Base-by-base conservation (phyloP, 2,888 invertebrate genomes). In the Xestia rhomboidea region DNA sequence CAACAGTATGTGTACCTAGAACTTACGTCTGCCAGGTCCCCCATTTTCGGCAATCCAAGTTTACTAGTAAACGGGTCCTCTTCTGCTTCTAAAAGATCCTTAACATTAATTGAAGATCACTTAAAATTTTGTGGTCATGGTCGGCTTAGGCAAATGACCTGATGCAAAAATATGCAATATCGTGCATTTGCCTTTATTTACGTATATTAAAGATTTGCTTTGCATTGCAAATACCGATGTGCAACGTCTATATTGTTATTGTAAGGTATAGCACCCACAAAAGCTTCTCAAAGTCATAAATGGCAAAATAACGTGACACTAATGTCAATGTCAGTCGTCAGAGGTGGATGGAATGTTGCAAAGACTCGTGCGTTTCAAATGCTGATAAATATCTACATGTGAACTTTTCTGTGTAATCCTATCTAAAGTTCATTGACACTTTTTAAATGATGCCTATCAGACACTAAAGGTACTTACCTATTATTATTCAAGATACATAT, bases 161-260 rank as follows among this genome's bases (percentile, higher is more conserved):
- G 60, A 15, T 51, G 38, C n/a, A 8, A 54, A 38, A 54, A 72
- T 72, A 71, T 68, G 15, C 77, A 69, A 41, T 44, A 13, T 30
- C 8, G 64, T 66, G 62, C 84, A 64, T 57, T 27, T 68, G 5
- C 54, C 44, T 69, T 38, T 30, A 83, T 83, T 83, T 67, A 54
- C 69, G 69, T 67, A 54, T 70, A 41, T 54, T 67, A 57, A 66
- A 77, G 21, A 83, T 77, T 64, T 34, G 24, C 27, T 83, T 83
- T 71, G 62, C 67, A 83, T 68, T 71, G 81, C 81, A 84, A 81
- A 81, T 82, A 81, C 34, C 11, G 30, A 68, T 68, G 18, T 83
- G 66, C 60, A 83, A 57, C 38, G 0, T 67, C 15, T 27, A 38
- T 27, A 44, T 72, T 68, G 15, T 63, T 68, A 69, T 67, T 66